These are phyloP conservation scores for Tympanoctomys barrerae DNA, from an alignment of 2,797 vertebrate species.

Conservation along the genomic window DNA sequence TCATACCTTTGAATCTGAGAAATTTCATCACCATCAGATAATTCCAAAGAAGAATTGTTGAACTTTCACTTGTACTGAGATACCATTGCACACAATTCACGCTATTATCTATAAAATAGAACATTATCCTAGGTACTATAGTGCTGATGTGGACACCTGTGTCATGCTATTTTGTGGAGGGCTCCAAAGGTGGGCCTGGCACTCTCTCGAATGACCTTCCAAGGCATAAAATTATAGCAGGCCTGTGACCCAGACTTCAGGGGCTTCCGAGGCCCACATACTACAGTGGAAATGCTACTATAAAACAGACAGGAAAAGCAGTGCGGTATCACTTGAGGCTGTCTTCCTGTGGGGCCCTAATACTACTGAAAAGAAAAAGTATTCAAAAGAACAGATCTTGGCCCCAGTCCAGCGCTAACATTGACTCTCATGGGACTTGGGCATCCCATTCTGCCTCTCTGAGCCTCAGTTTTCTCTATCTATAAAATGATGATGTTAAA, in stretches of 20 bases:
- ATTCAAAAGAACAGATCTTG: background rate
- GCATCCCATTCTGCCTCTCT: background rate
- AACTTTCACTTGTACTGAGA: slow-evolving; percentile 75
- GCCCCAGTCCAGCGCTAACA: background rate
- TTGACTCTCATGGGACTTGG: background rate
- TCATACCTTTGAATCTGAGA: slow-evolving; percentile 84
- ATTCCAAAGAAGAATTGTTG: slow-evolving; percentile 69
- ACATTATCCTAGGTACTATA: fast-evolving
- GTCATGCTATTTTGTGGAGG: background rate
- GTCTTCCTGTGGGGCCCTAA: background rate
- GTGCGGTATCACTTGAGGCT: background rate
- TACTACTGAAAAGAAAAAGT: background rate
- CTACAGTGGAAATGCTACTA: slow-evolving; percentile 1
- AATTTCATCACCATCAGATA: slow-evolving; percentile 76
- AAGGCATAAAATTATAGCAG: slow-evolving; percentile 58
- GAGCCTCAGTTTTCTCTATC: background rate
- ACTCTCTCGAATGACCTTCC: slow-evolving; percentile 23
- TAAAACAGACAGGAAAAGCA: background rate
- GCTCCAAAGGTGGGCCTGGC: background rate
- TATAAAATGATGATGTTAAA: slow-evolving; percentile 2
- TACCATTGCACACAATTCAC: background rate
- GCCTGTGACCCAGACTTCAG: slow-evolving; percentile 34
- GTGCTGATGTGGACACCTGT: background rate
- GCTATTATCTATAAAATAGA: background rate
- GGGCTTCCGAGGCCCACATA: background rate